Conservation (phyloP, 2,797 vertebrate species). For the Heteromormyrus szaboi region DNA sequence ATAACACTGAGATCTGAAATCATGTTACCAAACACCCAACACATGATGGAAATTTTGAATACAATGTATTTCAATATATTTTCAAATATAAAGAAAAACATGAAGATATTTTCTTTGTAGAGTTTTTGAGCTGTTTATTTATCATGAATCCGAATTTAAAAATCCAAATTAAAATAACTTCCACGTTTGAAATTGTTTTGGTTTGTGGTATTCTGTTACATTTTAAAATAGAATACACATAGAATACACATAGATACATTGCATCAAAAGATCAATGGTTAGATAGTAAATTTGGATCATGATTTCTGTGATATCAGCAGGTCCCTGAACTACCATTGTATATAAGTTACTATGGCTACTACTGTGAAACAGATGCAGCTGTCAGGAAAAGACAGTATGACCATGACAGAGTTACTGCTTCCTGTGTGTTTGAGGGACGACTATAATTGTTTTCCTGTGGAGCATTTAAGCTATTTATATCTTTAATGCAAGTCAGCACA, state of each 20-base stretch:
- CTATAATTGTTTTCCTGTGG: background rate
- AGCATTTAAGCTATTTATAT: background rate
- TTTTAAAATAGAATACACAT: background rate
- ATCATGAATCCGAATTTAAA: background rate
- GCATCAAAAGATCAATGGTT: background rate
- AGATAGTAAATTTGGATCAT: background rate
- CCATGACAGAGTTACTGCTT: background rate
- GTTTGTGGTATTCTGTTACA: background rate
- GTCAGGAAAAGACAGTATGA: background rate
- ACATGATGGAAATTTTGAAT: background rate
- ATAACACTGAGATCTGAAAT: background rate
- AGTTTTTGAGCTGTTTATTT: background rate
- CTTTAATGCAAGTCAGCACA: background rate
- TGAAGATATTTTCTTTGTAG: background rate
- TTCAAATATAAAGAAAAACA: background rate
- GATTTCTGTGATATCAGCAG: background rate
- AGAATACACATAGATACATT: background rate
- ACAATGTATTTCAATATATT: background rate
- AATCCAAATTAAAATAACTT: background rate
- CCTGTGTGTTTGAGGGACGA: background rate
- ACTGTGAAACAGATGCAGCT: background rate
- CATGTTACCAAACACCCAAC: background rate
- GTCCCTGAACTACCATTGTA: background rate
- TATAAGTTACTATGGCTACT: background rate
- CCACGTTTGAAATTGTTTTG: background rate